A percentile compares a stretch with the other conserved stretches of the same genome.
Evolutionary conservation across 2,888 invertebrate species (phyloP).

Genomic region (Sclerodermus sp.): DNA sequence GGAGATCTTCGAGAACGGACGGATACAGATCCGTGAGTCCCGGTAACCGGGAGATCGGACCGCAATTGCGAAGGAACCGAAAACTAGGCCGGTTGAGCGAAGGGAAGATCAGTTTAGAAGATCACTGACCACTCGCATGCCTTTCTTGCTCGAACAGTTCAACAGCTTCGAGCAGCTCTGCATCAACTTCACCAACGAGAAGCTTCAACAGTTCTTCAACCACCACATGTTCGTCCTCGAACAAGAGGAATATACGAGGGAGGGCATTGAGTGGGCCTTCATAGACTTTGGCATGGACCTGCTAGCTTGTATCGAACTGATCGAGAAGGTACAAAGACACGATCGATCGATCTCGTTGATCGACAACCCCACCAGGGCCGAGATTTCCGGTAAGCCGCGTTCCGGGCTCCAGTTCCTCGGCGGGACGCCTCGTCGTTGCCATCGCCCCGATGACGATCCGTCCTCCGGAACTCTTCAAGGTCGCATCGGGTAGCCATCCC

Average conservation of each 20-base stretch:
- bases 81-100: too few relatives aligned
- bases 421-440: too few relatives aligned
- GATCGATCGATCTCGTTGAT: slow-evolving; percentile 18
- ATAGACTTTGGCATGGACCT: slow-evolving; percentile 94
- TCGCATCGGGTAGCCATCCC: too few relatives aligned
- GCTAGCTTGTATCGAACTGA: slow-evolving; percentile 92
- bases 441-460: too few relatives aligned
- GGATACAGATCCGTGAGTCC: too few relatives aligned
- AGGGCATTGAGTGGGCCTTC: slow-evolving; percentile 90
- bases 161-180: slow-evolving; percentile 93
- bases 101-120: neutral
- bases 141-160: slow-evolving; percentile 38
- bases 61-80: too few relatives aligned
- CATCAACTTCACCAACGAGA: slow-evolving; percentile 94
- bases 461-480: too few relatives aligned
- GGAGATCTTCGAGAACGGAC: too few relatives aligned
- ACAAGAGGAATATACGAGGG: slow-evolving; percentile 89
- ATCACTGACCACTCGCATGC: slow-evolving; percentile 19
- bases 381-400: too few relatives aligned
- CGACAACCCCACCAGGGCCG: slow-evolving; percentile 15
- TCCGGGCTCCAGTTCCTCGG: too few relatives aligned
- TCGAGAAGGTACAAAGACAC: slow-evolving; percentile 76
- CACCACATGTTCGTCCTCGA: slow-evolving; percentile 93
- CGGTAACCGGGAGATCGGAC: too few relatives aligned
- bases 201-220: slow-evolving; percentile 93